Base-by-base conservation (phyloP, 2,797 vertebrate genomes). In the Crypturellus tataupa region DNA sequence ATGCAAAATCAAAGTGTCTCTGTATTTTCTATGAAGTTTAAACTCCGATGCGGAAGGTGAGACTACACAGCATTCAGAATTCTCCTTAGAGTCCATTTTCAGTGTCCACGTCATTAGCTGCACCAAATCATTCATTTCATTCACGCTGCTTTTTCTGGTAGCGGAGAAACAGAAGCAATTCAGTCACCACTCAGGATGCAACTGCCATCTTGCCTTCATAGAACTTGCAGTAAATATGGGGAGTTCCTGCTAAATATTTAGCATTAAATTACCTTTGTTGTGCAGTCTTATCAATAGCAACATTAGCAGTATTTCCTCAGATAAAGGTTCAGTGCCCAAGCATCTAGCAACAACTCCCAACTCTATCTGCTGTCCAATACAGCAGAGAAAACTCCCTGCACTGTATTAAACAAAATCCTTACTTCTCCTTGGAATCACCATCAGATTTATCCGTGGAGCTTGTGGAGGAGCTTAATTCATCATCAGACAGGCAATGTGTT, bases 41-140 rank as follows among this genome's bases (percentile, higher is more conserved):
- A 99, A 99, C 97, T 99, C 99, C 29, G 98, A 97, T 59, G 98
- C 81, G 24, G 95, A 89, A 19, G 89, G 83, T 0, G 73, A 90
- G 69, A 89, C 89, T 63, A 68, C 76, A 58, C 78, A 93, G 42
- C 89, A 90, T 37, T 97, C 97, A 40, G 85, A 95, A 47, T 77
- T 97, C 15, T 99, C 99, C 95, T 97, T 98, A 69, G 96, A 95
- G 84, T 98, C 98, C 98, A 99, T 97, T 85, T 98, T 98, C 95
- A 99, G 97, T 6, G 99, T 99, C 91, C 98, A 96, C 1, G 99
- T 99, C 99, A 99, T 99, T 96, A 99, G 95, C 55, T 99, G 98
- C 72, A 99, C 98, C 94, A 99, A 97, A 94, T 99, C 99, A 72
- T 98, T 98, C 97, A 99, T 99, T 95, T 99, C 99, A 55, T 75